These are phyloP conservation scores for Zeugodacus cucurbitae DNA, from an alignment of 1,140 invertebrate genomes.

Conservation along the genomic window DNA sequence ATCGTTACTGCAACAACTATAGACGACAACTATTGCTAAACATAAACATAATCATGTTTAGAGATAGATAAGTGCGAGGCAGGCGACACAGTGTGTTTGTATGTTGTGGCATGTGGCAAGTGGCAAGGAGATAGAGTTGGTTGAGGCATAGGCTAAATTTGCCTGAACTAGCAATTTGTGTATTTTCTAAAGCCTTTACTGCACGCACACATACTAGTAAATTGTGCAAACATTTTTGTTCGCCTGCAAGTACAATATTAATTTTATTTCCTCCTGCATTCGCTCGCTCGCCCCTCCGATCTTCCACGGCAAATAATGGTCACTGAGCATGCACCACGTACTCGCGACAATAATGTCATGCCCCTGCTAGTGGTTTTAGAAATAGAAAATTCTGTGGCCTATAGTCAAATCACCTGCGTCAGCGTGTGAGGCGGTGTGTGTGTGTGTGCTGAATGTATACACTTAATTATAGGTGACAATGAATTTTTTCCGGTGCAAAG, in stretches of 20 bases:
- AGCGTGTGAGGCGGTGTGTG: not conserved
- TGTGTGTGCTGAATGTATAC: not conserved
- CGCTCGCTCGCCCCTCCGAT: not conserved
- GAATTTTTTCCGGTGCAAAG: not conserved
- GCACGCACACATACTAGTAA: not conserved
- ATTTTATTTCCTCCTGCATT: not conserved
- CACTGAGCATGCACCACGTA: not conserved
- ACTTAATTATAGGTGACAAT: slow-evolving; percentile 36
- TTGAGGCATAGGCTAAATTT: not conserved
- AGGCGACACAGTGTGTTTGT: not conserved
- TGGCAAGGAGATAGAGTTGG: not conserved
- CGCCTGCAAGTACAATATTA: not conserved
- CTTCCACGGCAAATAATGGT: not conserved
- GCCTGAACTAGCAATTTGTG: not conserved
- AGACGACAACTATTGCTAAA: not conserved
- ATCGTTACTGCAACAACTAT: not conserved
- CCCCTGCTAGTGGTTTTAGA: not conserved
- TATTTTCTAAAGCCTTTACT: not conserved
- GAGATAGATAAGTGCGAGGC: not conserved
- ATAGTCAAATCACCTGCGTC: not conserved
- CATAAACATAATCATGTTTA: slow-evolving; percentile 16
- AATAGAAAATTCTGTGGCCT: not conserved
- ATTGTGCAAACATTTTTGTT: not conserved
- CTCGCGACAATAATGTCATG: not conserved
- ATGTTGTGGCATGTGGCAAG: not conserved